Evolutionary conservation across 2,797 vertebrate genomes (phyloP), one percentile per base, ranked within the genome.

Genomic region (Pangasius larnaudii): DNA sequence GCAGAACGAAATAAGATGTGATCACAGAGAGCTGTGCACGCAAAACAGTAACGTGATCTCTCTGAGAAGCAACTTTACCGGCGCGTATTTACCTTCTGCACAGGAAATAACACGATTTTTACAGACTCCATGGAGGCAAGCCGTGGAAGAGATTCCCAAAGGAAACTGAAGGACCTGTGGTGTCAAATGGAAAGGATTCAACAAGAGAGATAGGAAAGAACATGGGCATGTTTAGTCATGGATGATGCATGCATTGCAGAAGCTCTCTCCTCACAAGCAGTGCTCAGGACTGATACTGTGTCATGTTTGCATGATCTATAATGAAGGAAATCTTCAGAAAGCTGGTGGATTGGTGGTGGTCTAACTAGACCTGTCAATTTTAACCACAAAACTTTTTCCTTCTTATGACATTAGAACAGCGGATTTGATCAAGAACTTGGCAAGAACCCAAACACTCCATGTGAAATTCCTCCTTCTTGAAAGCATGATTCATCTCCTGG

Each of bases 211-310:
- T 69, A 84, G 27, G 80, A 59, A 65, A 65, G 59, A 75, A 87
- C 80, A 61, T 85, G 63, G 78, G 87, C 63, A 88, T 87, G 74
- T 85, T 59, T 71, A 49, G 59, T 65, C 42, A 86, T 86, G 72
- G 85, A 78, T 86, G 85, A 78, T 79, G 59, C 85, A 86, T 77
- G 72, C 24, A 24, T 79, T 86, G 58, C 39, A 61, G 69, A 74
- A 75, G 53, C 59, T 27, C 13, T 24, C 85, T 79, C 22, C 30
- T 30, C 53, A 6, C 27, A 74, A 58, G 56, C 51, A 85, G 0
- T 30, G 71, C 6, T 39, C 36, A 46, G 69, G 69, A 85, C 53
- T 72, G 58, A 9, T 18, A 42, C 56, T 3, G 61, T 22, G 39
- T 33, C 27, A 33, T n/a, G 36, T 67, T 33, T 33, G 46, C 39